Conservation (phyloP, 2,113 vertebrate genomes). For the Etheostoma cragini region DNA sequence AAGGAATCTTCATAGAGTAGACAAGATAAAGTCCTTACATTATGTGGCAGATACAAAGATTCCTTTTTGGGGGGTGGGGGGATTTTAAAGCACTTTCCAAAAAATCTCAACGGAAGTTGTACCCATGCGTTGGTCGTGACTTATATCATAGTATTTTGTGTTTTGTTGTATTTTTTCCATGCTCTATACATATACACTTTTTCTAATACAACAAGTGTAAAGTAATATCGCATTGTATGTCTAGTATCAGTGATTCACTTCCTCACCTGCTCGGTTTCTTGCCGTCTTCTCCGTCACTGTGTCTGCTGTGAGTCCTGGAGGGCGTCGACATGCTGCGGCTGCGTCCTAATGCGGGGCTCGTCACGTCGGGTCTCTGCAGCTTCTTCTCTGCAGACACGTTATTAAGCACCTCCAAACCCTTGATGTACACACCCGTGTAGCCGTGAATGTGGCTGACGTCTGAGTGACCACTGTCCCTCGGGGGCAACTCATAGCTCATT, state of each 20-base stretch:
- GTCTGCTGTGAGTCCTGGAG: constrained; percentile 69
- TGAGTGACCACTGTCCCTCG: constrained; percentile 57
- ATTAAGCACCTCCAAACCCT: constrained; percentile 86
- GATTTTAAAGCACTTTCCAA: background rate
- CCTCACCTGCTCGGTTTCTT: constrained; percentile 83
- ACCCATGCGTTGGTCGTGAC: background rate
- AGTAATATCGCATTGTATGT: background rate
- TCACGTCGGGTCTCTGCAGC: constrained; percentile 75
- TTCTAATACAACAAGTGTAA: background rate
- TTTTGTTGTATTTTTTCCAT: background rate
- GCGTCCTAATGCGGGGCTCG: constrained; percentile 77
- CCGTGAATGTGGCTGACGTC: constrained; percentile 77
- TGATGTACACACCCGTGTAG: constrained; percentile 86
- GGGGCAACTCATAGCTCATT: constrained; percentile 78
- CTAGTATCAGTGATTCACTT: background rate
- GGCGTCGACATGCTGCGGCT: constrained; percentile 85
- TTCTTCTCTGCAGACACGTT: constrained; percentile 82
- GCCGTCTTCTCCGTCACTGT: constrained; percentile 77
- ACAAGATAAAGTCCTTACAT: background rate
- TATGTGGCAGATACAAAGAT: background rate
- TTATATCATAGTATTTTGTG: background rate
- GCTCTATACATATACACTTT: background rate
- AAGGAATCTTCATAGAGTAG: background rate
- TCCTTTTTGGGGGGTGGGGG: too few relatives aligned
- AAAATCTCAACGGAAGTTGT: background rate